Evolutionary conservation across 2,888 invertebrate genomes (phyloP).

Genomic region (Melangyna quadrimaculata): DNA sequence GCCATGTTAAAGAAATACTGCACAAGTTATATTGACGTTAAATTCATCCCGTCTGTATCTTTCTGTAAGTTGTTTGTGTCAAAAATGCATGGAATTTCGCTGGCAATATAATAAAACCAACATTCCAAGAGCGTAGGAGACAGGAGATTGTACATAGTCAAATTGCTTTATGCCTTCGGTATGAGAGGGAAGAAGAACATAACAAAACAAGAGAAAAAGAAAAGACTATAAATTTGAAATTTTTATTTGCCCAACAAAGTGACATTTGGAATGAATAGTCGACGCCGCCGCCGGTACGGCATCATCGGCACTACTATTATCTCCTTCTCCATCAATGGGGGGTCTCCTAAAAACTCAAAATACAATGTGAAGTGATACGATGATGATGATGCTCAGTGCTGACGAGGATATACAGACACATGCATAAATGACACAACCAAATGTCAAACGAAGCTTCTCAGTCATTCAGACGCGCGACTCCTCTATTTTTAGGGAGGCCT

Average conservation of each 20-base stretch:
- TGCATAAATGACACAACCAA: conserved; percentile 24
- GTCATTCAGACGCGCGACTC: conserved; percentile 45
- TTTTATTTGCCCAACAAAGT: conserved; percentile 58
- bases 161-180: conserved; percentile 4
- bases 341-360: conserved; percentile 21
- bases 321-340: conserved; percentile 32
- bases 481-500: conserved; percentile 27
- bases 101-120: conserved; percentile 26
- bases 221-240: conserved; percentile 63
- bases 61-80: neutral
- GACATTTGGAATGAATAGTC: conserved; percentile 52
- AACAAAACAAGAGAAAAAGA: neutral
- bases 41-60: neutral
- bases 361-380: neutral
- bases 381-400: neutral
- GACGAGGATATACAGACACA: neutral
- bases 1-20: conserved; percentile 22
- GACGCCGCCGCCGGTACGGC: conserved; percentile 4
- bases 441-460: conserved; percentile 14
- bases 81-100: conserved; percentile 44
- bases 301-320: conserved; percentile 36
- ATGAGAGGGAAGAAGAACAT: conserved; percentile 18
- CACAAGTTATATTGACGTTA: conserved; percentile 28
- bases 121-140: neutral
- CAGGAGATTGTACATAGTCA: conserved; percentile 11